Percentiles rank a stretch among this genome's conserved stretches.
Evolutionary conservation across 2,888 invertebrate genomes (phyloP).

Genomic region (Imbricaverruca yamaguchii): DNA sequence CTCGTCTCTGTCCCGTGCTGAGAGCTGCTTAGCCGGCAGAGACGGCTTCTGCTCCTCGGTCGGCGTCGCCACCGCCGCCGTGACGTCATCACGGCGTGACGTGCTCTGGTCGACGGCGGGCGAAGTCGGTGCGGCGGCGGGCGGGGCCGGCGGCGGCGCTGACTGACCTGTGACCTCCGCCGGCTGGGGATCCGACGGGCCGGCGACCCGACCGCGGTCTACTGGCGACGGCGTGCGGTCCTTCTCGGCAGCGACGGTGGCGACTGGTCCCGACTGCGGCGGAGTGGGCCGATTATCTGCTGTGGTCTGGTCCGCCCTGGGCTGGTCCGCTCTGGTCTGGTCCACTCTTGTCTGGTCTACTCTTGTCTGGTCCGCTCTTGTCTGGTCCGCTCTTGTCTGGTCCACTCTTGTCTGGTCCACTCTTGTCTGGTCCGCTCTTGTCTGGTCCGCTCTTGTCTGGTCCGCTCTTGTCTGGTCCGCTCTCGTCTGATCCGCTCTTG

Average conservation of each 20-base stretch:
- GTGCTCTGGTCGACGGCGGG: too few species aligned
- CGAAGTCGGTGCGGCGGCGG: not conserved
- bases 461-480: too few species aligned
- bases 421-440: not conserved
- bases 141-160: not conserved
- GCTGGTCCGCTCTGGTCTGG: not conserved
- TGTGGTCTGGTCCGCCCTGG: not conserved
- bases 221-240: not conserved
- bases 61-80: not conserved
- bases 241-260: not conserved
- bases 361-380: too few species aligned
- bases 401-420: too few species aligned
- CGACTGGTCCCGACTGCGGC: too few species aligned
- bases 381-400: too few species aligned
- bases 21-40: conserved; percentile 18
- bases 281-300: not conserved
- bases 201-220: not conserved
- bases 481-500: too few species aligned
- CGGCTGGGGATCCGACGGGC: not conserved
- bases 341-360: not conserved
- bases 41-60: conserved; percentile 7
- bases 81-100: not conserved
- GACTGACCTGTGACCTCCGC: not conserved
- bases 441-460: not conserved
- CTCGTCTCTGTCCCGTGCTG: conserved; percentile 11